Base-by-base conservation (phyloP, 2,888 invertebrate genomes). In the Athalia circularis region DNA sequence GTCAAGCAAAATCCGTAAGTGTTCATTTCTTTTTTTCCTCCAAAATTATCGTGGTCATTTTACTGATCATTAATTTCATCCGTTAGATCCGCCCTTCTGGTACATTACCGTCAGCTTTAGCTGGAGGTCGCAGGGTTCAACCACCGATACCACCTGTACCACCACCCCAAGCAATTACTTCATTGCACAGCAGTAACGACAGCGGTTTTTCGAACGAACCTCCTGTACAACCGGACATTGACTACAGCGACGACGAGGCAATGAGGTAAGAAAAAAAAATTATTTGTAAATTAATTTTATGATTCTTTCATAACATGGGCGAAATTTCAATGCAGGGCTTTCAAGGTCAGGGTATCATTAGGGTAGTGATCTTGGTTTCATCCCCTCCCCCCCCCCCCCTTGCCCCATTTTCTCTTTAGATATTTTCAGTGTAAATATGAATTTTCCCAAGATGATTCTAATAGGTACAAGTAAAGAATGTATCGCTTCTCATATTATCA, bases 191-290 rank as follows among this genome's bases (percentile, higher is more conserved):
- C 91, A 96, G 96, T 89, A 97, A 97, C 90, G 97, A 97, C 91
- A 97, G 96, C 84, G 97, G 97, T 13, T 97, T 97, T 90, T 96
- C 97, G 86, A 97, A 97, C 88, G 97, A 97, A 88, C 95, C 95
- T 8, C 96, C 97, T 4, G 95, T 95, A 47, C 96, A 96, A 87
- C 97, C 97, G 43, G 97, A 97, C 90, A 94, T 96, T 80, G 97
- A 97, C 90, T 97, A 97, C 90, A 97, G 96, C 75, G 97, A 97
- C 88, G 97, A 97, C 91, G 97, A 97, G 88, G 95, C 94, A 57
- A 93, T 93, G 89, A 94, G 94, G 94, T 94, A 91, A 88, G 86
- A 59, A 47, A 59, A 43, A 7, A n/a, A 29, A 43, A n/a, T 5
- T 64, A 45, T 45, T 9, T 59, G 54, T n/a, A 9, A 11, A 4